Conservation (phyloP, 2,888 invertebrate species). For the Falcaria lacertinaria region DNA sequence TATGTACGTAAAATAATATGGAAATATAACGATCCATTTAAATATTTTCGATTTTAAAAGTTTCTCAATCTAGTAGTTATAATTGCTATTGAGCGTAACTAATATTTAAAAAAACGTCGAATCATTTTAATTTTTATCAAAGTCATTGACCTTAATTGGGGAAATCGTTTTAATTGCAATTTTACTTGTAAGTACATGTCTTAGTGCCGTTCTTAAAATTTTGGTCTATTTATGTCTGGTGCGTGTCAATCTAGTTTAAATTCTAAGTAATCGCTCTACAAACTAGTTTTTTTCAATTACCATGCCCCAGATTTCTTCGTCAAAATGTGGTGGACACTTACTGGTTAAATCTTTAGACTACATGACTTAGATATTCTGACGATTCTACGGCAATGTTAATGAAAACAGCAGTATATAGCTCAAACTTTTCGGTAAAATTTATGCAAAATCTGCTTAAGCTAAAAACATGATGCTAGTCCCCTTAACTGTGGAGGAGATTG, state of each 20-base stretch:
- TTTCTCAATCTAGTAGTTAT: background rate
- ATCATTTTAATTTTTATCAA: background rate
- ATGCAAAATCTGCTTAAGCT: too few species aligned
- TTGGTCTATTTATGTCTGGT: background rate
- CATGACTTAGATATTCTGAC: too few species aligned
- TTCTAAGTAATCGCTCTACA: background rate
- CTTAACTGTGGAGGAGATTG: too few species aligned
- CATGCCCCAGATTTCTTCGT: background rate
- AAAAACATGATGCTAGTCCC: too few species aligned
- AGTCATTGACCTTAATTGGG: background rate
- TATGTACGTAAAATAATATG: background rate
- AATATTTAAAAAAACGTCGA: background rate
- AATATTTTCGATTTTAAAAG: background rate
- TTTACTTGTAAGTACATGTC: background rate
- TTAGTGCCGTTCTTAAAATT: background rate
- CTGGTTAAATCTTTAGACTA: too few species aligned
- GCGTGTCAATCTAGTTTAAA: background rate
- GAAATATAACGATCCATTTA: background rate
- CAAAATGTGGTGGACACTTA: background rate
- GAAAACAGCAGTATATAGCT: too few species aligned
- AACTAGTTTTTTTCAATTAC: slow-evolving; percentile 3
- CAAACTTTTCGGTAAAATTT: too few species aligned
- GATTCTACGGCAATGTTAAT: too few species aligned
- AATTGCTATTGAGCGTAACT: background rate
- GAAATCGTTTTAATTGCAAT: background rate